phyloP scores from a whole-genome alignment of 2,113 vertebrate species.

The Piaya cayana region DNA sequence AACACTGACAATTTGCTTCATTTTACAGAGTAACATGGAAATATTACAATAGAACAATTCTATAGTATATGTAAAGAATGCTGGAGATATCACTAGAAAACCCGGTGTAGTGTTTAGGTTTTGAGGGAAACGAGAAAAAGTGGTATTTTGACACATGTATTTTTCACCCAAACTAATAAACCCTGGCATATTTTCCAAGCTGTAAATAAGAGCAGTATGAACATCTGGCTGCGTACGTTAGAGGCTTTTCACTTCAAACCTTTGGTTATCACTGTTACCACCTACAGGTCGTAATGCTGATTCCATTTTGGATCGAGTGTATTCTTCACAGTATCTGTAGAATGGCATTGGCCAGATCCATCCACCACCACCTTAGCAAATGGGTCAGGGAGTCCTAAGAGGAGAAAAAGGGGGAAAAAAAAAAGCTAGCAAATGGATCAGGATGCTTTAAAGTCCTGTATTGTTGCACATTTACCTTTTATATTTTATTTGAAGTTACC shows the following conservation, averaged over 20 bases:
- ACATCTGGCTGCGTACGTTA: constrained; percentile 28
- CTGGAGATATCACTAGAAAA: background rate
- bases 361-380: constrained; percentile 99
- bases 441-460: background rate
- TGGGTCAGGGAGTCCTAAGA: constrained; percentile 94
- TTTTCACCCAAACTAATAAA: background rate
- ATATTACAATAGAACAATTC: background rate
- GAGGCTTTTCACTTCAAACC: constrained; percentile 62
- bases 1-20: background rate
- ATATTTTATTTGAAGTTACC: background rate
- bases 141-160: background rate
- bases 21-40: background rate
- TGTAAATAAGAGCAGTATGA: background rate
- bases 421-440: background rate
- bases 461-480: background rate
- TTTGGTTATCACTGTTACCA: constrained; percentile 69
- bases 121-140: background rate
- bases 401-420: constrained; percentile 15
- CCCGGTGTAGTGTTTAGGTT: background rate
- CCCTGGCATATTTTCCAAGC: background rate
- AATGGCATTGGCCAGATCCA: constrained; percentile 98
- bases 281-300: constrained; percentile 99
- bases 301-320: constrained; percentile 99
- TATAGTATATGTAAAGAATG: background rate
- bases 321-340: constrained; percentile 99